Evolutionary conservation across 1,140 invertebrate species (phyloP).

Genomic region (Nymphalis io): DNA sequence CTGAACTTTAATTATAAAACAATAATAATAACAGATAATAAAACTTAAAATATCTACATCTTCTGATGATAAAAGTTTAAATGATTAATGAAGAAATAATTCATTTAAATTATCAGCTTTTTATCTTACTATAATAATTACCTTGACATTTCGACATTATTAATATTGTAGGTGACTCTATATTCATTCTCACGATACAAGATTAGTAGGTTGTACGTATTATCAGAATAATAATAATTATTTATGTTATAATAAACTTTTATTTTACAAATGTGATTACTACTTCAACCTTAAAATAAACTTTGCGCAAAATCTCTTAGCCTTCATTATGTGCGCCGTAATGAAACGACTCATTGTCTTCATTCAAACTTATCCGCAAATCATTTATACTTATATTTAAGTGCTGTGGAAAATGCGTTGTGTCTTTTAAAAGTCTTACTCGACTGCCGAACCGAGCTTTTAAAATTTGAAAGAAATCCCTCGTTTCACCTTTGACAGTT

Average conservation of each 20-base stretch:
- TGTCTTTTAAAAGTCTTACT: slow-evolving; percentile 47
- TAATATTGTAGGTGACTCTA: slow-evolving; percentile 7
- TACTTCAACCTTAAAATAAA: too few species aligned
- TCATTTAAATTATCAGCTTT: slow-evolving; percentile 6
- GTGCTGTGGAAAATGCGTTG: slow-evolving; percentile 50
- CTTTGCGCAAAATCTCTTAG: slow-evolving; percentile 5
- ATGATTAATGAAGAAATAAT: background rate
- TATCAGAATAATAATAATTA: background rate
- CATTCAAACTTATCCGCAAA: slow-evolving; percentile 16
- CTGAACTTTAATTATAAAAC: background rate
- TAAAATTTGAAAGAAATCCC: slow-evolving; percentile 67
- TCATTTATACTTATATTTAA: slow-evolving; percentile 6
- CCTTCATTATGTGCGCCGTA: slow-evolving; percentile 45
- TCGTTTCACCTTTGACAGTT: slow-evolving; percentile 61
- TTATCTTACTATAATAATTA: slow-evolving; percentile 8
- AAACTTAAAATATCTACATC: too few species aligned
- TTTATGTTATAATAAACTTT: too few species aligned
- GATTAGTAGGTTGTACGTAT: slow-evolving; percentile 2
- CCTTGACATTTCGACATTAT: slow-evolving; percentile 17
- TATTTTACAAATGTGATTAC: too few species aligned
- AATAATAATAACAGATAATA: too few species aligned
- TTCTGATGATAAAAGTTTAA: too few species aligned
- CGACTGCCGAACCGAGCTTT: slow-evolving; percentile 53
- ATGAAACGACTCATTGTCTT: slow-evolving; percentile 38
- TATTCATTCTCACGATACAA: slow-evolving; percentile 9